Percentiles rank a stretch among this genome's conserved stretches.
phyloP scores from a whole-genome alignment of 2,797 vertebrate species.

The Liasis olivaceus region DNA sequence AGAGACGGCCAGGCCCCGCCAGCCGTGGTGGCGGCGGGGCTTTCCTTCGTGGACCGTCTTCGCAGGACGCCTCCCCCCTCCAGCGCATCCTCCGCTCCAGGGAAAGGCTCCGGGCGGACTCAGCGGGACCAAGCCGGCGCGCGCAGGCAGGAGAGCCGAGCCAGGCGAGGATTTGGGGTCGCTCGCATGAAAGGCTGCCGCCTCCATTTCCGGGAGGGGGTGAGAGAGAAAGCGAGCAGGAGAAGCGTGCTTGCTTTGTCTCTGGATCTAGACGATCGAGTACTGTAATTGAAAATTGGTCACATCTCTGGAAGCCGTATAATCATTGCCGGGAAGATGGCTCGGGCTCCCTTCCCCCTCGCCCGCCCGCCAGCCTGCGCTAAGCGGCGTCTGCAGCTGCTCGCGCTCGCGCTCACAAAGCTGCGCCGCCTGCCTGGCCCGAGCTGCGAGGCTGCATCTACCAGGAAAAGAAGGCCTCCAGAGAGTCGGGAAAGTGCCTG shows the following conservation, averaged over 20 bases:
- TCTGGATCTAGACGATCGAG: conserved; percentile 40
- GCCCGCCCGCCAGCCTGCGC: neutral
- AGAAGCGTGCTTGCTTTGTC: conserved; percentile 42
- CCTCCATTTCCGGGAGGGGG: conserved; percentile 41
- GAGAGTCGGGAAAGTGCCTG: neutral
- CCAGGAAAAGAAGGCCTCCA: neutral
- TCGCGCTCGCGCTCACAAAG: conserved; percentile 53
- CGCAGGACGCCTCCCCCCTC: neutral
- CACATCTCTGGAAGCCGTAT: conserved; percentile 44
- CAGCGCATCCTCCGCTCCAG: neutral
- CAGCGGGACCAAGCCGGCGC: neutral
- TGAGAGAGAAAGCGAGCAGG: conserved; percentile 2
- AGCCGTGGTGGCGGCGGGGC: neutral
- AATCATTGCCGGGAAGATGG: conserved; percentile 41
- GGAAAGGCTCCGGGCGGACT: neutral
- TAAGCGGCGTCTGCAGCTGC: conserved; percentile 46
- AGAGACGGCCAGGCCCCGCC: neutral
- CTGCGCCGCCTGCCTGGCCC: conserved; percentile 41
- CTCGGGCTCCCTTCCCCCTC: conserved; percentile 8
- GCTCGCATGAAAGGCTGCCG: conserved; percentile 44
- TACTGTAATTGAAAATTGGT: conserved; percentile 43
- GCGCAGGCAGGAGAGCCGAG: neutral
- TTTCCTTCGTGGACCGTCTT: neutral
- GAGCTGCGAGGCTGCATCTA: neutral
- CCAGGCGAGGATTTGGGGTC: conserved; percentile 33